Evolutionary conservation across 1,140 invertebrate genomes (phyloP).

Genomic region (Drosophila baimaii): DNA sequence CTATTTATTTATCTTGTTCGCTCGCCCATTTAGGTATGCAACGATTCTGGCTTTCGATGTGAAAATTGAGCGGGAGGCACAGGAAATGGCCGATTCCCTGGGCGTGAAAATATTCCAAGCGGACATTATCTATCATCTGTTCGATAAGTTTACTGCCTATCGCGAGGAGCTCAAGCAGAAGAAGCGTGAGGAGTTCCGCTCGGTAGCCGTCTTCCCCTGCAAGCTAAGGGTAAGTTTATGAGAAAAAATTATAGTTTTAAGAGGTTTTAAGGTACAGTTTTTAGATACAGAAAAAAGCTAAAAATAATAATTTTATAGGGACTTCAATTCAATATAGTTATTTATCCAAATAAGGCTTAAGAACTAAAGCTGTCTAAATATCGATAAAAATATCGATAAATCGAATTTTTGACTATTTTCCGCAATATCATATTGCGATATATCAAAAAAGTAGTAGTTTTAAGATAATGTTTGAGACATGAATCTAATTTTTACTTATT

Average conservation of each 20-base stretch:
- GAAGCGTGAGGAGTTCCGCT: constrained; percentile 97
- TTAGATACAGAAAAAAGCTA: background rate
- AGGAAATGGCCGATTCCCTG: constrained; percentile 97
- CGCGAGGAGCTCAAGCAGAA: constrained; percentile 96
- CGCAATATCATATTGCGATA: too few relatives aligned
- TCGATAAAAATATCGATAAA: too few relatives aligned
- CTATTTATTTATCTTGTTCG: constrained; percentile 8
- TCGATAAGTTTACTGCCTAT: constrained; percentile 98
- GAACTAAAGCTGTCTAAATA: too few relatives aligned
- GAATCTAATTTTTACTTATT: too few relatives aligned
- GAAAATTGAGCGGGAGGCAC: constrained; percentile 98
- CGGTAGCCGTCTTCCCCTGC: constrained; percentile 99
- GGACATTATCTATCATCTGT: constrained; percentile 99
- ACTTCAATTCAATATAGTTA: too few relatives aligned
- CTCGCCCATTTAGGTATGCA: constrained; percentile 89
- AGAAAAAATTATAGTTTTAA: background rate
- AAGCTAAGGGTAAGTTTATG: constrained; percentile 91
- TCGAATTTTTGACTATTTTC: too few relatives aligned
- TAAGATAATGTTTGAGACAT: too few relatives aligned
- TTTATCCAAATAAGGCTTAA: too few relatives aligned
- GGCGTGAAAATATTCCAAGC: constrained; percentile 99
- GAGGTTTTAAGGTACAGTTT: background rate
- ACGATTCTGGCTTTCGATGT: constrained; percentile 99
- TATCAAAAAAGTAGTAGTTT: too few relatives aligned
- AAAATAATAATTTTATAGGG: background rate